Conservation (phyloP, 2,888 invertebrate genomes). For the Zaprionus lineosus region DNA sequence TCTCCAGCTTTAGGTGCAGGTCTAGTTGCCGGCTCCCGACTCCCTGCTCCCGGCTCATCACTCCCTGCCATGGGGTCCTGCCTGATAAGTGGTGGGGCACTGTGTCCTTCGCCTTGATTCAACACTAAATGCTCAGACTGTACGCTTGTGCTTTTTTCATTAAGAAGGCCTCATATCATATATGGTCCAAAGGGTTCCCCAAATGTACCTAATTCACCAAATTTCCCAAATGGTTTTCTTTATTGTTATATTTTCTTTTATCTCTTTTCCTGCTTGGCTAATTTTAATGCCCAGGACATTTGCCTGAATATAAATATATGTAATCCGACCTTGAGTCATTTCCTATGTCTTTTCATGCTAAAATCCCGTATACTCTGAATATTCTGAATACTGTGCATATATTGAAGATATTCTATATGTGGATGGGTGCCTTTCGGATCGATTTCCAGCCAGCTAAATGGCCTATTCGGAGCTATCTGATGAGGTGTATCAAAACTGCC, state of each 20-base stretch:
- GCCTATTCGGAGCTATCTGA: slow-evolving; percentile 58
- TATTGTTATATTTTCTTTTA: slow-evolving; percentile 49
- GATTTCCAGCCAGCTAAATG: too few relatives aligned
- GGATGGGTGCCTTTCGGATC: too few relatives aligned
- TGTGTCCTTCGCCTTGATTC: slow-evolving; percentile 7
- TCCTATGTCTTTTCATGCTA: too few relatives aligned
- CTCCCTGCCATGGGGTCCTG: too few relatives aligned
- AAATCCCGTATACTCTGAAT: too few relatives aligned
- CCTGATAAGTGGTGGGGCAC: too few relatives aligned
- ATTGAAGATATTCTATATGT: too few relatives aligned
- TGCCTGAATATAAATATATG: too few relatives aligned
- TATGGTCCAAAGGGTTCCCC: slow-evolving; percentile 48
- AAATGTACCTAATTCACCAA: too few relatives aligned
- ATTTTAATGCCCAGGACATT: slow-evolving; percentile 62
- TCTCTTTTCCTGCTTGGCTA: slow-evolving; percentile 65
- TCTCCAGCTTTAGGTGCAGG: too few relatives aligned
- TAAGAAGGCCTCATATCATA: slow-evolving; percentile 5
- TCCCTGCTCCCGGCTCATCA: slow-evolving; percentile 7
- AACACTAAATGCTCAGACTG: slow-evolving; percentile 43
- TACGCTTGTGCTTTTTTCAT: slow-evolving; percentile 15
- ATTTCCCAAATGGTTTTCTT: slow-evolving; percentile 9
- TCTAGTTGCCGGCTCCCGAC: background rate
- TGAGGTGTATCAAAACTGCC: slow-evolving; percentile 39
- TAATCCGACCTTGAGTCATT: too few relatives aligned
- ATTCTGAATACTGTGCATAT: too few relatives aligned